phyloP scores from a whole-genome alignment of 1,140 invertebrate genomes.

The Drosophila kepulauana region DNA sequence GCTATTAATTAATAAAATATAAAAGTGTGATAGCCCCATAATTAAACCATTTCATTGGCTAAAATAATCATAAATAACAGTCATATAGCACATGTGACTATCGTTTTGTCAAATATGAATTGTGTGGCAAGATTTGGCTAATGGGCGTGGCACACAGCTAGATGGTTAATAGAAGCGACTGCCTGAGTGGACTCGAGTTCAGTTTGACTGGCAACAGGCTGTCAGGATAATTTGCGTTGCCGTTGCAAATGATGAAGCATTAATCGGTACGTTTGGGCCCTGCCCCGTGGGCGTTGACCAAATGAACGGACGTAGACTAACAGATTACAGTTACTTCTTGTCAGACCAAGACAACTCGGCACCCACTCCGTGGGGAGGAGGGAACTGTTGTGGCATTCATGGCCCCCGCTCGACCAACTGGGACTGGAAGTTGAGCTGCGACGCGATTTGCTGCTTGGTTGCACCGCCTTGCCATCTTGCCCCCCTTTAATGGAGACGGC shows the following conservation, averaged over 20 bases:
- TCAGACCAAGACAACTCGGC: conserved; percentile 22
- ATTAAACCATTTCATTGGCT: too few relatives aligned
- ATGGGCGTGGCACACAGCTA: conserved; percentile 29
- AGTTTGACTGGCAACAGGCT: conserved; percentile 41
- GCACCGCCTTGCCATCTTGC: conserved; percentile 35
- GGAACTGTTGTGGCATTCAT: conserved; percentile 21
- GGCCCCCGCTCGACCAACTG: conserved; percentile 24
- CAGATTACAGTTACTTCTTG: conserved; percentile 37
- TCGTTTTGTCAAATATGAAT: conserved; percentile 34
- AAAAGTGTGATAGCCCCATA: too few relatives aligned
- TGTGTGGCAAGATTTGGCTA: background rate
- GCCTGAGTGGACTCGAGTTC: conserved; percentile 18
- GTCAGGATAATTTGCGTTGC: conserved; percentile 62
- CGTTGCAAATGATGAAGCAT: conserved; percentile 75
- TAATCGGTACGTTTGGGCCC: conserved; percentile 62
- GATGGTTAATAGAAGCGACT: conserved; percentile 55
- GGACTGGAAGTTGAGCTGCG: conserved; percentile 47
- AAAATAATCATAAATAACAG: background rate
- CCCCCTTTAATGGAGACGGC: conserved; percentile 23
- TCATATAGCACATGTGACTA: conserved; percentile 18
- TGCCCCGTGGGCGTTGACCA: conserved; percentile 67
- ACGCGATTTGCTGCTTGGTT: conserved; percentile 79
- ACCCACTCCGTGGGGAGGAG: background rate
- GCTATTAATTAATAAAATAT: too few relatives aligned
- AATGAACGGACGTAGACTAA: conserved; percentile 44